A percentile compares a stretch with the other conserved stretches of the same genome.
Conservation (phyloP, 2,797 vertebrate genomes). For the Poecilia wingei region DNA sequence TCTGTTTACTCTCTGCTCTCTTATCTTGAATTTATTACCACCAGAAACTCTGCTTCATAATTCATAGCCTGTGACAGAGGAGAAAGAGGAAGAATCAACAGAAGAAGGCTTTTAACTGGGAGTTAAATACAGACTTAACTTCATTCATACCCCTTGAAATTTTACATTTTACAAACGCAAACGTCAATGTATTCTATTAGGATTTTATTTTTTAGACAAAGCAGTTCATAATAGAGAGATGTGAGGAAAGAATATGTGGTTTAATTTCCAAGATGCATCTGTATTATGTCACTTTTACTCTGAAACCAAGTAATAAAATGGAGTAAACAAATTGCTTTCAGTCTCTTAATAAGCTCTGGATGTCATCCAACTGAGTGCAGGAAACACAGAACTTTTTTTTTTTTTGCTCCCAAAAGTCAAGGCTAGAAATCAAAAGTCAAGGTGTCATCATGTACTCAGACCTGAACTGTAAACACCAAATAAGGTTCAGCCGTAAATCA, state of each 20-base stretch:
- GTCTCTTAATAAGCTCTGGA: background rate
- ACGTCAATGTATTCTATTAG: background rate
- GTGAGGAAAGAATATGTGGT: background rate
- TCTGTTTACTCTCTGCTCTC: constrained; percentile 32
- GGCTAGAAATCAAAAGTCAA: background rate
- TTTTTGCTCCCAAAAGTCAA: background rate
- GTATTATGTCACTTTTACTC: background rate
- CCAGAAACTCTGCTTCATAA: constrained; percentile 50
- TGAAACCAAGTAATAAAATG: background rate
- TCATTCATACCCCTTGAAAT: background rate
- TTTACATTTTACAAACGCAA: background rate
- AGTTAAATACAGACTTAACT: constrained; percentile 40
- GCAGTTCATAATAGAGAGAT: background rate
- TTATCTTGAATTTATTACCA: constrained; percentile 42
- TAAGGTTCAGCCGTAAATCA: background rate
- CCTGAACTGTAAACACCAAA: background rate
- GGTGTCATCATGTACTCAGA: background rate
- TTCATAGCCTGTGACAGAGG: constrained; percentile 48
- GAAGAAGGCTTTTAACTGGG: constrained; percentile 35
- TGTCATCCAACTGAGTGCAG: background rate
- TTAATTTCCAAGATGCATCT: background rate
- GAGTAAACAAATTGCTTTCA: background rate
- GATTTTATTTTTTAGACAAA: background rate
- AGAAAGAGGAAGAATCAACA: constrained; percentile 21
- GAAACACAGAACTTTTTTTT: background rate